Conservation (phyloP, 2,888 invertebrate genomes). For the Netelia inedita region DNA sequence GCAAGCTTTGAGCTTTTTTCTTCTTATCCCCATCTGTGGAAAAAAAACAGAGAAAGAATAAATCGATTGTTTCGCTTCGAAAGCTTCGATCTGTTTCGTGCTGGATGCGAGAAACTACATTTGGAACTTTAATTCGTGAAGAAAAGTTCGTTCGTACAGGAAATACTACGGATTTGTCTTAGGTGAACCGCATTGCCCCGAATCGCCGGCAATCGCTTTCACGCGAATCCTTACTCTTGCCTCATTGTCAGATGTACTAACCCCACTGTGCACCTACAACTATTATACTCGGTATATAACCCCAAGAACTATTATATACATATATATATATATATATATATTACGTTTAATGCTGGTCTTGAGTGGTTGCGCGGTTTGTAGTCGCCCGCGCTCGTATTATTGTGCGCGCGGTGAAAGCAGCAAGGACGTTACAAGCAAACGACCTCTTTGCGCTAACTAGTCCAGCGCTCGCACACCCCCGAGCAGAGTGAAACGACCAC, state of each 20-base stretch:
- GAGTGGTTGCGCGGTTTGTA: not conserved
- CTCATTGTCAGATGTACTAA: not conserved
- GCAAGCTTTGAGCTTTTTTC: no score
- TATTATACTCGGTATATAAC: not conserved
- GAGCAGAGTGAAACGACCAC: conserved; percentile 17
- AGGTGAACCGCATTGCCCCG: not conserved
- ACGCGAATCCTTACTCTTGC: not conserved
- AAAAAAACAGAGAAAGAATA: not conserved
- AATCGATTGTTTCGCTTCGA: not conserved
- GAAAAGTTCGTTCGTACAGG: not conserved
- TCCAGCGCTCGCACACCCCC: conserved; percentile 21
- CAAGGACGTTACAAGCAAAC: conserved; percentile 17
- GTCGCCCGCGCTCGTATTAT: conserved; percentile 21
- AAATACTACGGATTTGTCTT: not conserved
- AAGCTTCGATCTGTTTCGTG: no score
- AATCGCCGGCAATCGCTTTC: not conserved
- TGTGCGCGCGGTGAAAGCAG: conserved; percentile 26
- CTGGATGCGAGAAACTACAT: no score
- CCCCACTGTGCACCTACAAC: not conserved
- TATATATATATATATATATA: not conserved
- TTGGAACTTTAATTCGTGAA: no score
- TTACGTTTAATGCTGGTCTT: conserved; percentile 2
- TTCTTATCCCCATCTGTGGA: no score
- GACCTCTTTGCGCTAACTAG: conserved; percentile 51
- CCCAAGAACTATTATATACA: not conserved